These are phyloP conservation scores for Sceliomorpha sp. DNA, from an alignment of 2,888 invertebrate species.

Conservation along the genomic window DNA sequence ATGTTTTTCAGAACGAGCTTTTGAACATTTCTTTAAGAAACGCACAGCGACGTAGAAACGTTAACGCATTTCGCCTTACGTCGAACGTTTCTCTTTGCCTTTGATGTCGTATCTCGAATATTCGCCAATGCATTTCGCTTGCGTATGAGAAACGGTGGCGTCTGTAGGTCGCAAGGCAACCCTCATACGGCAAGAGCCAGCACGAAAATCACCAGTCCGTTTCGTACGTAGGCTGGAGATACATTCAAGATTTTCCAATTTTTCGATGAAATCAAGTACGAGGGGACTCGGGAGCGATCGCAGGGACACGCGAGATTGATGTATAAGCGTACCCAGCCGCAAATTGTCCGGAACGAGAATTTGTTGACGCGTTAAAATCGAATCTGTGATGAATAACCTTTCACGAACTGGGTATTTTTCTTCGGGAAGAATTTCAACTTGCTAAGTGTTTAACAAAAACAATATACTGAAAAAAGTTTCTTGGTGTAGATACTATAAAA, in stretches of 20 bases:
- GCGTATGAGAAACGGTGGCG: slow-evolving; percentile 6
- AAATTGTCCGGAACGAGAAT: slow-evolving; percentile 21
- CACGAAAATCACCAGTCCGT: slow-evolving; percentile 36
- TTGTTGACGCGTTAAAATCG: slow-evolving; percentile 19
- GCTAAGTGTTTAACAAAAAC: too few relatives aligned
- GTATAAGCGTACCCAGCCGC: slow-evolving; percentile 26
- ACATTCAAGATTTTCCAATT: slow-evolving; percentile 40
- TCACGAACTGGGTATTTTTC: neutral
- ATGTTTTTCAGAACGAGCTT: neutral
- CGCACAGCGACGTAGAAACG: slow-evolving; percentile 12
- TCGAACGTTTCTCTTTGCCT: slow-evolving; percentile 16
- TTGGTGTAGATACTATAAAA: too few relatives aligned
- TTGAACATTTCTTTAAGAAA: slow-evolving; percentile 22
- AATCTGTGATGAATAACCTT: slow-evolving; percentile 15
- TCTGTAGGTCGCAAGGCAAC: slow-evolving; percentile 3
- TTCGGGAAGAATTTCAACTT: too few relatives aligned
- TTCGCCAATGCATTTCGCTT: slow-evolving; percentile 28
- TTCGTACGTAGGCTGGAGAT: slow-evolving; percentile 30
- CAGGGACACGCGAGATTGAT: slow-evolving; percentile 26
- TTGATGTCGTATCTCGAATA: slow-evolving; percentile 28
- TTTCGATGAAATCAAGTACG: slow-evolving; percentile 20
- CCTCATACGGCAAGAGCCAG: slow-evolving; percentile 13
- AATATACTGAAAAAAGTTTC: too few relatives aligned
- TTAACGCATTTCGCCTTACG: slow-evolving; percentile 24
- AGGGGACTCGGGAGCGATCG: slow-evolving; percentile 9